phyloP scores from a whole-genome alignment of 2,888 invertebrate species.

The Yponomeuta sedellus region DNA sequence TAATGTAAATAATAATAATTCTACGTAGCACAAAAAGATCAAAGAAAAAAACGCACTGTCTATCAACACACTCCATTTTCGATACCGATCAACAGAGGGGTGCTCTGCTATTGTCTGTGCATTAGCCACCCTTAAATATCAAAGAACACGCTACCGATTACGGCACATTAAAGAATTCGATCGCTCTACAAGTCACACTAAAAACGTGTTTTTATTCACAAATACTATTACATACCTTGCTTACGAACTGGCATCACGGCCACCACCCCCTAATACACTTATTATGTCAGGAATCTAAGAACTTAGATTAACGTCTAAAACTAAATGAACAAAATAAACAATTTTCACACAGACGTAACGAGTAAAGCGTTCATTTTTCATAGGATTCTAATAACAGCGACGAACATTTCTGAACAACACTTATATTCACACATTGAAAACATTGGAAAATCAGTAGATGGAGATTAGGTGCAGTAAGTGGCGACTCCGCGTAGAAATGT shows the following conservation, averaged over 20 bases:
- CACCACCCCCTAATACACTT: conserved; percentile 65
- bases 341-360: conserved; percentile 44
- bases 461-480: conserved; percentile 50
- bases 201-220: background rate
- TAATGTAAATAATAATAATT: background rate
- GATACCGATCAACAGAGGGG: conserved; percentile 46
- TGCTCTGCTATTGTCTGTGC: conserved; percentile 35
- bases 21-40: background rate
- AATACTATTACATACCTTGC: conserved; percentile 68
- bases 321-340: conserved; percentile 54
- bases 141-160: background rate
- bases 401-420: conserved; percentile 51
- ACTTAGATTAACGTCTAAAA: conserved; percentile 32
- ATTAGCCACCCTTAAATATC: conserved; percentile 33
- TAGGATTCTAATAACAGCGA: conserved; percentile 53
- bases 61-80: conserved; percentile 46
- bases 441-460: conserved; percentile 56
- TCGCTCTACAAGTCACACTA: background rate
- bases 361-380: conserved; percentile 50
- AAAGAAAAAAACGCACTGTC: background rate
- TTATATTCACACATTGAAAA: conserved; percentile 63
- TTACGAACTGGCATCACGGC: conserved; percentile 84
- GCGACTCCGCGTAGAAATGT: conserved; percentile 57
- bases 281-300: conserved; percentile 56
- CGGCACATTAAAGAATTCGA: background rate